These are phyloP conservation scores for Phyllopteryx taeniolatus DNA, from an alignment of 2,113 vertebrate genomes.

Conservation along the genomic window DNA sequence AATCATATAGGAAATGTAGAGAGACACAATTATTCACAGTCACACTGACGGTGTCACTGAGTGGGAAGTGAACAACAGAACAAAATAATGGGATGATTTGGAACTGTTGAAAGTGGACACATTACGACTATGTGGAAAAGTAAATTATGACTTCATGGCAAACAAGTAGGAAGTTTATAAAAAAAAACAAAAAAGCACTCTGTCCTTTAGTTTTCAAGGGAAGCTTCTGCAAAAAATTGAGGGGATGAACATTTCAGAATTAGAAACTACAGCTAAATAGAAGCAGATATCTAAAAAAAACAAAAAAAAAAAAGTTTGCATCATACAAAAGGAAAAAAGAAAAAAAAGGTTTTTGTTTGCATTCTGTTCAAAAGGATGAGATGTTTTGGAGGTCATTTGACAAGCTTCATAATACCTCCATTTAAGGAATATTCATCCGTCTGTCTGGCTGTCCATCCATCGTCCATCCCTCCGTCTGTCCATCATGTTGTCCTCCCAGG, in stretches of 20 bases:
- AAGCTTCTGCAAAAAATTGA: not conserved
- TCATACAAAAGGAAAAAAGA: no score
- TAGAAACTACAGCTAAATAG: no score
- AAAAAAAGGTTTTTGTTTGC: no score
- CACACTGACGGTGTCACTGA: not conserved
- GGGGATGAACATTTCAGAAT: not conserved
- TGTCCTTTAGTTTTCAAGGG: not conserved
- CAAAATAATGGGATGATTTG: no score
- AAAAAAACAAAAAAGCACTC: no score
- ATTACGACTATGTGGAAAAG: no score
- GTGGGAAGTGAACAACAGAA: not conserved
- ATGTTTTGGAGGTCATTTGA: not conserved
- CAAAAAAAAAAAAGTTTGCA: no score
- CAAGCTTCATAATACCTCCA: not conserved
- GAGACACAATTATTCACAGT: not conserved
- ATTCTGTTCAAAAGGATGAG: no score
- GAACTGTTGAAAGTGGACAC: no score
- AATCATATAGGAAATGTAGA: not conserved
- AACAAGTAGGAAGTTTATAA: no score
- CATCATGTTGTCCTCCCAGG: slow-evolving; percentile 64
- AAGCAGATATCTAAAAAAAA: no score
- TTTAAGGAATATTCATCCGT: not conserved
- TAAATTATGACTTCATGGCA: no score
- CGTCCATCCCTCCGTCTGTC: not conserved
- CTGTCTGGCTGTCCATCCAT: not conserved